Evolutionary conservation across 2,113 vertebrate species (phyloP), one percentile per base, ranked within the genome.

Genomic region (Heliornis fulica): DNA sequence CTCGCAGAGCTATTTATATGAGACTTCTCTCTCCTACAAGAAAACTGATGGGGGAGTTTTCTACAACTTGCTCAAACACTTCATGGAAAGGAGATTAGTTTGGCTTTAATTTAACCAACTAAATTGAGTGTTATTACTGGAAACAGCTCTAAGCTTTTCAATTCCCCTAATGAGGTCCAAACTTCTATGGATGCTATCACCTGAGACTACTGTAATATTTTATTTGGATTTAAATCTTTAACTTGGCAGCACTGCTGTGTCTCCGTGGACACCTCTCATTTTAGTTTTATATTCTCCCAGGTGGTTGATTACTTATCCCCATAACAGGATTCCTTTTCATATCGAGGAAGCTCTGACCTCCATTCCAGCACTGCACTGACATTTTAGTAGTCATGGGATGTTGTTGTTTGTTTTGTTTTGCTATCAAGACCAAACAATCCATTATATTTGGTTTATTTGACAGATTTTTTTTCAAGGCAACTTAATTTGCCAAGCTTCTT

Each of bases 151-250:
- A 91, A 97, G 83, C 87, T 97, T 95, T 96, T 97, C 90, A 94
- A 97, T 97, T 98, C 93, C 89, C 94, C 91, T 97, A 96, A 97
- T 95, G 88, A 85, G 91, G 92, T 97, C 90, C 94, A 97, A 97
- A 87, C 57, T 90, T 95, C 94, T 88, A 96, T 94, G 90, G 95
- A 97, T 96, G 95, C 95, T 97, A 96, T 96, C 97, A 96, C 94
- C 91, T 97, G 97, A 97, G 96, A 97, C 94, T 93, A 96, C 93
- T 94, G 93, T 96, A 96, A 97, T 95, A 95, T 97, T 97, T 97
- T 97, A 96, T 97, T 97, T 97, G 89, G 94, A 96, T 87, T 96
- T 65, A 95, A 89, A 93, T 86, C 95, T 96, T 90, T 89, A 74
- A 94, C 61, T 95, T 95, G 96, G 86, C 87, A 97, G 95, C 54